Percentiles rank a stretch among this genome's conserved stretches.
Conservation (phyloP, 2,888 invertebrate genomes). For the Drosophila longiperda region DNA sequence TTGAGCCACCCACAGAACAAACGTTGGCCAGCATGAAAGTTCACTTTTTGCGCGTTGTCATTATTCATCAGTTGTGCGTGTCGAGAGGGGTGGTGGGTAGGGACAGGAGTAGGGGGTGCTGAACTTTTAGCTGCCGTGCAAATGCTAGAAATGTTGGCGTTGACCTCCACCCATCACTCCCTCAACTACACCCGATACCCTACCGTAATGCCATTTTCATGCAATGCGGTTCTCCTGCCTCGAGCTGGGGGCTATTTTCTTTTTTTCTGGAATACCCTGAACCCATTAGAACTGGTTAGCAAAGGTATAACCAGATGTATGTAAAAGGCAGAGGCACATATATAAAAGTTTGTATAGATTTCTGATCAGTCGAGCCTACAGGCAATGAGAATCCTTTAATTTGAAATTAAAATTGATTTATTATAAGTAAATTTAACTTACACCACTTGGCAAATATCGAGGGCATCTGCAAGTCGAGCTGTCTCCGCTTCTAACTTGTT, state of each 20-base stretch:
- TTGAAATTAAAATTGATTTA: neutral
- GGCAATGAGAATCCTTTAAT: neutral
- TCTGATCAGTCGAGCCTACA: neutral
- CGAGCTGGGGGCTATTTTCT: slow-evolving; percentile 5
- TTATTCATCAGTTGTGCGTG: slow-evolving; percentile 76
- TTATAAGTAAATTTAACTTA: neutral
- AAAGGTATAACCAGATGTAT: neutral
- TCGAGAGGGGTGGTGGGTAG: neutral
- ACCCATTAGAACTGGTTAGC: neutral
- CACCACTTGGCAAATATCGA: neutral
- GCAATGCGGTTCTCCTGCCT: slow-evolving; percentile 32
- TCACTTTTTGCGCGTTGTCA: slow-evolving; percentile 76
- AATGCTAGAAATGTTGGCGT: slow-evolving; percentile 44
- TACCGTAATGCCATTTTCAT: slow-evolving; percentile 51
- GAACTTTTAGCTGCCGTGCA: slow-evolving; percentile 47
- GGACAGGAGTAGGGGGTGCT: neutral
- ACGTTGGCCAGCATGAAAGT: slow-evolving; percentile 56
- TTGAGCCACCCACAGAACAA: slow-evolving; percentile 32
- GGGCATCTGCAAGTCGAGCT: neutral
- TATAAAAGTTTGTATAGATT: neutral
- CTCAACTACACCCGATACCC: neutral
- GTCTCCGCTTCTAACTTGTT: slow-evolving; percentile 1
- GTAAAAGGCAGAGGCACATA: neutral
- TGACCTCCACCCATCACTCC: neutral
- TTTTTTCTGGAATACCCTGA: slow-evolving; percentile 9